These are phyloP conservation scores for Latheticus oryzae DNA, from an alignment of 2,888 invertebrate genomes.

Conservation along the genomic window DNA sequence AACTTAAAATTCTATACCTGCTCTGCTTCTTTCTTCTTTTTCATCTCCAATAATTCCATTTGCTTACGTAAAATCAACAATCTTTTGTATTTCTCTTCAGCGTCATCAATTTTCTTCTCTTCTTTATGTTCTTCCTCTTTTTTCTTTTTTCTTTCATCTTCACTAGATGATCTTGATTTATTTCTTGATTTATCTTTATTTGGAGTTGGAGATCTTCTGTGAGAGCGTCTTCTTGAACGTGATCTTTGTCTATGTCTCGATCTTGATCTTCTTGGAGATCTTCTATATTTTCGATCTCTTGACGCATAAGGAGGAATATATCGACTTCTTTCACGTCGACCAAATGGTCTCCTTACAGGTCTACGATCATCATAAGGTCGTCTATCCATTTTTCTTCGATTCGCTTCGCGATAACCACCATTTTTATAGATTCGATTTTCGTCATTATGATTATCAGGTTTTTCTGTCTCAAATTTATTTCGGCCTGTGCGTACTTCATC, in stretches of 20 bases:
- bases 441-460: constrained; percentile 48
- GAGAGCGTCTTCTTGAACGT: constrained; percentile 42
- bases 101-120: constrained; percentile 55
- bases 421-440: constrained; percentile 44
- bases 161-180: constrained; percentile 46
- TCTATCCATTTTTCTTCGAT: constrained; percentile 47
- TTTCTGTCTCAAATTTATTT: constrained; percentile 62
- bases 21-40: constrained; percentile 69
- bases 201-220: constrained; percentile 56
- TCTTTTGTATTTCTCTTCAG: constrained; percentile 61
- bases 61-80: constrained; percentile 70
- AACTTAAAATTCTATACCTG: too few relatives aligned
- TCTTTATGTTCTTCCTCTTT: constrained; percentile 37
- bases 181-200: constrained; percentile 41
- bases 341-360: constrained; percentile 29
- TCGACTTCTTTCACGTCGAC: constrained; percentile 40
- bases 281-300: constrained; percentile 36
- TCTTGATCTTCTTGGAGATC: constrained; percentile 52
- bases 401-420: constrained; percentile 50
- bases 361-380: constrained; percentile 41
- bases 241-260: constrained; percentile 51
- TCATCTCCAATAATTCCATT: constrained; percentile 71
- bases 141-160: constrained; percentile 37
- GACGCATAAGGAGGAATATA: constrained; percentile 40
- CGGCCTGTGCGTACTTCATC: constrained; percentile 60